phyloP scores from a whole-genome alignment of 64 coral and sea anemone species.

The Platygyra sinensis region DNA sequence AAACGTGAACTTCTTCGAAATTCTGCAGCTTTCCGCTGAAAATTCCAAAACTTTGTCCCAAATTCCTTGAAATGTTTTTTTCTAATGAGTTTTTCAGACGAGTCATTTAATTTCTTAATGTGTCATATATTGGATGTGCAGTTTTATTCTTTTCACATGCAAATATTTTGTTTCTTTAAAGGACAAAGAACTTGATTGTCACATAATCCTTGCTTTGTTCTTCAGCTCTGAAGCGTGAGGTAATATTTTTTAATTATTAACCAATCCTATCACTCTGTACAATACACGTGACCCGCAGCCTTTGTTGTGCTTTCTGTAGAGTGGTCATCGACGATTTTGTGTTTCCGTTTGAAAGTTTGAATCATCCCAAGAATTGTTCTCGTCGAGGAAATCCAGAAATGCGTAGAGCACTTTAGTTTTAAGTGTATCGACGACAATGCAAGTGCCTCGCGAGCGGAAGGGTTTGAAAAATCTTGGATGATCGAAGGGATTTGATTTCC shows the following conservation, averaged over 20 bases:
- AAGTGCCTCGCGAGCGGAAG: neutral
- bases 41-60: neutral
- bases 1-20: neutral
- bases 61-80: neutral
- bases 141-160: constrained; percentile 16
- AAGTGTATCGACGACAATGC: neutral
- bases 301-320: neutral
- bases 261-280: constrained; percentile 30
- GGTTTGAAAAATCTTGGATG: neutral
- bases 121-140: constrained; percentile 21
- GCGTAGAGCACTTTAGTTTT: neutral
- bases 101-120: neutral
- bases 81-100: neutral
- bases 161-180: constrained; percentile 22
- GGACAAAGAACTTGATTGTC: constrained; percentile 30
- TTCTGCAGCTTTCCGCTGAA: neutral
- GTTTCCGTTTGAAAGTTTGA: constrained; percentile 42
- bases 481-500: neutral
- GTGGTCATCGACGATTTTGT: neutral
- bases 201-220: constrained; percentile 3
- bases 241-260: constrained; percentile 18
- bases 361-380: constrained; percentile 8
- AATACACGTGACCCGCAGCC: neutral
- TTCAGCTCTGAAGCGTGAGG: neutral
- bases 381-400: neutral